Conservation (phyloP, 2,113 vertebrate species). For the Chlorodrepanis virens region DNA sequence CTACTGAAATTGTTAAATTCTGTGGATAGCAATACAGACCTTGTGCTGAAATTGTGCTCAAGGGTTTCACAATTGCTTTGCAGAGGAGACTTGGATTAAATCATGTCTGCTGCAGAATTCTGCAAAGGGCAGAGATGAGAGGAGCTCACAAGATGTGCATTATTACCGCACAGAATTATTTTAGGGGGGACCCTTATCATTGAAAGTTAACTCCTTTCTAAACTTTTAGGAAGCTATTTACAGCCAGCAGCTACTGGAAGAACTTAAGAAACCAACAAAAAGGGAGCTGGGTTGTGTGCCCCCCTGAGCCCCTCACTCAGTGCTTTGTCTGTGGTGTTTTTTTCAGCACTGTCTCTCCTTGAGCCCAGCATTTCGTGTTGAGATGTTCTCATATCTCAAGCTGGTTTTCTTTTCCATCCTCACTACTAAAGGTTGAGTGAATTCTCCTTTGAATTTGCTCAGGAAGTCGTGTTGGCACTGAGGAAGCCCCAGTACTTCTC, state of each 20-base stretch:
- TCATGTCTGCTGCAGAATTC: neutral
- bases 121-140: neutral
- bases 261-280: neutral
- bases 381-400: neutral
- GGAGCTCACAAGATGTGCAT: neutral
- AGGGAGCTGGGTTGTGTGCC: neutral
- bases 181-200: neutral
- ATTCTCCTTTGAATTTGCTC: neutral
- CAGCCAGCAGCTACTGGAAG: neutral
- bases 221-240: neutral
- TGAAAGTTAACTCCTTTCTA: neutral
- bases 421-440: neutral
- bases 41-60: neutral
- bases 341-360: neutral
- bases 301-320: neutral
- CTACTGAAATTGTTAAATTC: neutral
- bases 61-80: neutral
- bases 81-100: neutral
- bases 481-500: neutral
- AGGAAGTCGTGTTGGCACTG: neutral
- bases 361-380: neutral
- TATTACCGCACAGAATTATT: neutral
- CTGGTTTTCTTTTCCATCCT: neutral
- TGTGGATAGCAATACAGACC: neutral
- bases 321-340: neutral